Evolutionary conservation across 2,113 vertebrate genomes (phyloP), one percentile per base, ranked within the genome.

Genomic region (Datnioides undecimradiatus): DNA sequence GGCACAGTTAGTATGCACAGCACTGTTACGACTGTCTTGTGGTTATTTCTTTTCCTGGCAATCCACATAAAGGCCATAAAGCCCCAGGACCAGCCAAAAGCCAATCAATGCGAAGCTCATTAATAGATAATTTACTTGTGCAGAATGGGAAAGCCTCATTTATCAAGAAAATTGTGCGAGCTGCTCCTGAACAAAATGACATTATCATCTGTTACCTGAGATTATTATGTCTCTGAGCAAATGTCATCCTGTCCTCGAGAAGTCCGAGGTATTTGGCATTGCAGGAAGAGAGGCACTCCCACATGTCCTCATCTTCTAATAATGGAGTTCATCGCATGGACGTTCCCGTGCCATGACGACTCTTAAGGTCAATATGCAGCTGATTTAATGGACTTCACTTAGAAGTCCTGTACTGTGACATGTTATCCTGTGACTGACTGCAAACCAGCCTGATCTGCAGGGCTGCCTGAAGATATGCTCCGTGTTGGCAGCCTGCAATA

Each of bases 81-180:
- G 33, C 27, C 14, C 21, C 46, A 5, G 9, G 59, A 11, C 41
- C 36, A 21, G 75, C 76, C 68, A 36, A 54, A 58, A 58, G 38
- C 38, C 60, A 84, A 68, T 85, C 66, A 80, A 21, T 55, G 34
- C 3, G 19, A 75, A 55, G 59, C 66, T 86, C 75, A 75, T 84
- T 87, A 84, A 68, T 71, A 48, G 41, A 84, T 73, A 3, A 80
- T 87, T 84, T 48, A 62, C 45, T 63, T n/a, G 55, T 69, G 57
- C 55, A 62, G 72, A 83, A 82, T 16, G 31, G n/a, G 62, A 43
- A 51, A 21, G 48, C 60, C 54, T 87, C 73, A 41, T 87, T 11
- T 25, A 41, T 82, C 72, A 86, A 7, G 31, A 46, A 36, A 67
- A 57, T 10, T 36, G 40, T 12, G 27, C 14, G 45, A 71, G 59